phyloP scores from a whole-genome alignment of 1,140 invertebrate genomes.

The Platyscapa corneri region DNA sequence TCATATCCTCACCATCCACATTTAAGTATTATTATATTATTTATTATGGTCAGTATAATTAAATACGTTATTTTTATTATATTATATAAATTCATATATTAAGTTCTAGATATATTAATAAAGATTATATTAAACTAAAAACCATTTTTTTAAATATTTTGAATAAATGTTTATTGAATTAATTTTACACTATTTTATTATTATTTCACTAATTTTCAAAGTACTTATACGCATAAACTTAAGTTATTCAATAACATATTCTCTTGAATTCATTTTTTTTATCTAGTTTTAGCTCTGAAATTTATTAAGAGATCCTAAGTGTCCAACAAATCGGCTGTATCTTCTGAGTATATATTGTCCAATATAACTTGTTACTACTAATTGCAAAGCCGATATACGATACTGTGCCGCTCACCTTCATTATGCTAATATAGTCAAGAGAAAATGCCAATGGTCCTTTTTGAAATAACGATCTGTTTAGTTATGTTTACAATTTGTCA shows the following conservation, averaged over 20 bases:
- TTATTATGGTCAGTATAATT: too few relatives aligned
- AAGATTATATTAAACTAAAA: too few relatives aligned
- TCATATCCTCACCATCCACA: too few relatives aligned
- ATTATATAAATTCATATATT: too few relatives aligned
- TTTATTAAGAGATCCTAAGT: not conserved
- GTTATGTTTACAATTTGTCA: slow-evolving; percentile 46
- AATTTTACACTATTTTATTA: too few relatives aligned
- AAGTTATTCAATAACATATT: not conserved
- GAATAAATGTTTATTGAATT: too few relatives aligned
- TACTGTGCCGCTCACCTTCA: not conserved
- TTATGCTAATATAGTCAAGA: slow-evolving; percentile 15
- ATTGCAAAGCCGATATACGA: slow-evolving; percentile 21
- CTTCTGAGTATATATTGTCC: not conserved
- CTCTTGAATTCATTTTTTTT: not conserved
- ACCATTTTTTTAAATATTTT: too few relatives aligned
- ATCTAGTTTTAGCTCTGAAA: not conserved
- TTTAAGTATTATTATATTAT: too few relatives aligned
- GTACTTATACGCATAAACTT: not conserved
- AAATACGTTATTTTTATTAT: too few relatives aligned
- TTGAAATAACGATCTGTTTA: slow-evolving; percentile 43
- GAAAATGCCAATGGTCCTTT: not conserved
- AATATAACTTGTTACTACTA: slow-evolving; percentile 15
- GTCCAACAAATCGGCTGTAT: not conserved
- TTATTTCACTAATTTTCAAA: too few relatives aligned
- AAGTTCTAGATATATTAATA: too few relatives aligned